Percentiles rank a stretch among this genome's conserved stretches.
These are phyloP conservation scores for Cheilinus undulatus DNA, from an alignment of 2,113 vertebrate genomes.

Conservation along the genomic window DNA sequence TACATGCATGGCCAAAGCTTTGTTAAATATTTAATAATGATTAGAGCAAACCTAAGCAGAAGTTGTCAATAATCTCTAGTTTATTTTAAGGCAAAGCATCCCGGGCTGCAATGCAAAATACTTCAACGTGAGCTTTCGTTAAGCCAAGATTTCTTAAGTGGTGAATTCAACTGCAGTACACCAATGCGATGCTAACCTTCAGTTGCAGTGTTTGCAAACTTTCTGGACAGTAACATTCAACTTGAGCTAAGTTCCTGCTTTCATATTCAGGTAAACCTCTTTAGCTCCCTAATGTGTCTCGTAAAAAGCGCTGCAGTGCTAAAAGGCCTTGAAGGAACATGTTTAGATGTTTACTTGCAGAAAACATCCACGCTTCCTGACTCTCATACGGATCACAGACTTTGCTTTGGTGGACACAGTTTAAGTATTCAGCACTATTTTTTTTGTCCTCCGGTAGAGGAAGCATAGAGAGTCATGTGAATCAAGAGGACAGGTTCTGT, in stretches of 20 bases:
- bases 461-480: conserved; percentile 68
- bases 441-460: conserved; percentile 36
- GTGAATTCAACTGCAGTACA: too few relatives aligned
- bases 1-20: too few relatives aligned
- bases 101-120: too few relatives aligned
- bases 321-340: neutral
- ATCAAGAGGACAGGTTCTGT: conserved; percentile 78
- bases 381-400: conserved; percentile 3
- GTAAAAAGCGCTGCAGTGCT: neutral
- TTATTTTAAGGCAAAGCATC: too few relatives aligned
- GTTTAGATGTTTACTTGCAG: neutral
- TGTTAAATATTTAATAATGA: too few relatives aligned
- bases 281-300: neutral
- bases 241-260: neutral
- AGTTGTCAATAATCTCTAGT: too few relatives aligned
- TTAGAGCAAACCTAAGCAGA: too few relatives aligned
- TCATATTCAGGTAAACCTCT: conserved; percentile 7
- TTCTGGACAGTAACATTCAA: neutral
- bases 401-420: conserved; percentile 32
- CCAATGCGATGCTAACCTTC: too few relatives aligned
- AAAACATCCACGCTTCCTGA: conserved; percentile 8
- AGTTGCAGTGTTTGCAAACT: too few relatives aligned
- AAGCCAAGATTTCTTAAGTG: too few relatives aligned
- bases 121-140: too few relatives aligned
- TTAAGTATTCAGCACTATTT: conserved; percentile 19